Conservation (phyloP, 1,140 invertebrate species). For the Chymomyza costata region DNA sequence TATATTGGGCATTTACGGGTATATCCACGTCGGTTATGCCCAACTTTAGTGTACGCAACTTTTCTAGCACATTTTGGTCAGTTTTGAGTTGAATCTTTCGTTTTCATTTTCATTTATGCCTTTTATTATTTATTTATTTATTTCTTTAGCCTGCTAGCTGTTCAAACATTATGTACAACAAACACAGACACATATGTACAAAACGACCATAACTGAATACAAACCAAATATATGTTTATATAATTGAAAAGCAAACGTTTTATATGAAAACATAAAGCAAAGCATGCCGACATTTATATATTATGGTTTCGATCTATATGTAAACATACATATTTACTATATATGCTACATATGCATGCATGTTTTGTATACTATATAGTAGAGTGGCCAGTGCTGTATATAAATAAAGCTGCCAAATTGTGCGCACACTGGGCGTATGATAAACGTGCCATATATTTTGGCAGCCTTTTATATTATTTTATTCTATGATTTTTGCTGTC, state of each 20-base stretch:
- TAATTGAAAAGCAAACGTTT: slow-evolving; percentile 65
- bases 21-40: no score
- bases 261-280: slow-evolving; percentile 57
- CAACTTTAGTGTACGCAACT: not conserved
- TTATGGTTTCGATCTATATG: not conserved
- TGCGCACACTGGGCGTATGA: slow-evolving; percentile 62
- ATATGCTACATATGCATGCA: slow-evolving; percentile 11
- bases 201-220: slow-evolving; percentile 43
- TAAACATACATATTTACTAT: slow-evolving; percentile 14
- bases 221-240: slow-evolving; percentile 71
- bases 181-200: slow-evolving; percentile 35
- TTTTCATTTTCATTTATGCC: slow-evolving; percentile 22
- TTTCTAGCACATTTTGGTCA: slow-evolving; percentile 50
- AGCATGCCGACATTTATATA: slow-evolving; percentile 20
- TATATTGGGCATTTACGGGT: no score
- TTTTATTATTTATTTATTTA: slow-evolving; percentile 38
- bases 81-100: slow-evolving; percentile 33
- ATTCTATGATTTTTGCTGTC: slow-evolving; percentile 30
- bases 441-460: slow-evolving; percentile 68
- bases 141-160: slow-evolving; percentile 30
- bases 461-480: no score
- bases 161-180: slow-evolving; percentile 66
- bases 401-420: slow-evolving; percentile 67
- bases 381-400: slow-evolving; percentile 26
- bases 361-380: not conserved